A percentile compares a stretch with the other conserved stretches of the same genome.
These are phyloP conservation scores for Numida meleagris DNA, from an alignment of 2,113 vertebrate species.

Conservation along the genomic window DNA sequence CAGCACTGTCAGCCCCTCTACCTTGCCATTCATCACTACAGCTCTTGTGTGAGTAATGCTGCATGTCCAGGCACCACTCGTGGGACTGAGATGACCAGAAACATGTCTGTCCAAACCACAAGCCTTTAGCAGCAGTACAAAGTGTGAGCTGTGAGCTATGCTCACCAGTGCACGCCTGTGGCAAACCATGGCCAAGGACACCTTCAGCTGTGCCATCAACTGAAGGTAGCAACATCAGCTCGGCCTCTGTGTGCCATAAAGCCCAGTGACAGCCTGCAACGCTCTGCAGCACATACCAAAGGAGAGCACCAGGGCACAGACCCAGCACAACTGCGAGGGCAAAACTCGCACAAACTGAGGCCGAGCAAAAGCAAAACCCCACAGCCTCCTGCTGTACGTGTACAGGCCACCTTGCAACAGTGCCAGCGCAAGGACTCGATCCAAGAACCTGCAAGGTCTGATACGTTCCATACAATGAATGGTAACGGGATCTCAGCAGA, in stretches of 20 bases:
- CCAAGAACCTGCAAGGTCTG: not conserved
- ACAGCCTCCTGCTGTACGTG: not conserved
- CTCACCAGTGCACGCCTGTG: not conserved
- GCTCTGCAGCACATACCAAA: not conserved
- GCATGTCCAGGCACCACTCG: not conserved
- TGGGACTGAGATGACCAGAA: not conserved
- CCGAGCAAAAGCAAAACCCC: not conserved
- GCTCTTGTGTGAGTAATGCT: not conserved
- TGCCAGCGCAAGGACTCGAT: accelerated
- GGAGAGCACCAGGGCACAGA: not conserved
- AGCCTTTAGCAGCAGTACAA: not conserved
- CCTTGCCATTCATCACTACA: not conserved
- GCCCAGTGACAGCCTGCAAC: too few relatives aligned
- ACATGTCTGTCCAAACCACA: not conserved
- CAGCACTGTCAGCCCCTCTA: not conserved
- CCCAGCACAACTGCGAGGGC: not conserved
- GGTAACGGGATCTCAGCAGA: not conserved
- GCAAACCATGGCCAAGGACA: not conserved
- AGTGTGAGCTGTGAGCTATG: not conserved
- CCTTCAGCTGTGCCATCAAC: not conserved
- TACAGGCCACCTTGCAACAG: accelerated
- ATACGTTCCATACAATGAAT: not conserved
- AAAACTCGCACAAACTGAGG: not conserved
- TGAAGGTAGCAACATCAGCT: too few relatives aligned
- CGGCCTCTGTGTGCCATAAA: too few relatives aligned